Evolutionary conservation across 2,113 vertebrate genomes (phyloP).

Genomic region (Tringa solitaria): DNA sequence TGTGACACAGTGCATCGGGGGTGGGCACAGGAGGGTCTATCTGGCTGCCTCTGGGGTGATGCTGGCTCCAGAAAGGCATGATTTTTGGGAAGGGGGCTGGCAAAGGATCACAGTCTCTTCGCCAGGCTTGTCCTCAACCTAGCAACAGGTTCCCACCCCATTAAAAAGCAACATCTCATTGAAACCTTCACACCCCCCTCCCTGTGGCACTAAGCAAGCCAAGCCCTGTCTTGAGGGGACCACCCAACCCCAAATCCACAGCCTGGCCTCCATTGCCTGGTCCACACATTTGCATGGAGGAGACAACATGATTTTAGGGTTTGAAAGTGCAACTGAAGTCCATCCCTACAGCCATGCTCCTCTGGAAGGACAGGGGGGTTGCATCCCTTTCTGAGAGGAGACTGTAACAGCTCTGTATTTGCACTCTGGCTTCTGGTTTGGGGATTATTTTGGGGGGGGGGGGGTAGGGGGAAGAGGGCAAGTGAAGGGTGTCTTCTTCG

Average conservation of each 20-base stretch:
- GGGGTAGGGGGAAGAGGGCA: no score
- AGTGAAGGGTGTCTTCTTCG: no score
- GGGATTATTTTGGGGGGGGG: fast-evolving
- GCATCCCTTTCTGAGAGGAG: background rate
- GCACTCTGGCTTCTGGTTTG: background rate
- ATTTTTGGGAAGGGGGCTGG: background rate
- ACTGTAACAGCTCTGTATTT: background rate
- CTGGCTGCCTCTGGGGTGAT: background rate
- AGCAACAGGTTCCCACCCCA: background rate
- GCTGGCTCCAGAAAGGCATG: background rate
- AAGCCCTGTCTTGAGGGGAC: background rate
- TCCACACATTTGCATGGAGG: background rate
- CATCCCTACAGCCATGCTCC: fast-evolving
- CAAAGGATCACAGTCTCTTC: background rate
- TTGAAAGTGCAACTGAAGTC: background rate
- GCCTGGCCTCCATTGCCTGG: background rate
- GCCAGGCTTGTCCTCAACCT: background rate
- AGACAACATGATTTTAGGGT: background rate
- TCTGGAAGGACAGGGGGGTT: background rate
- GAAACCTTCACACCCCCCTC: background rate
- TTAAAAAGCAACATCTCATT: background rate
- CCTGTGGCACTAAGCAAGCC: fast-evolving
- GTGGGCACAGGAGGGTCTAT: background rate
- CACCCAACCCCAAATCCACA: background rate
- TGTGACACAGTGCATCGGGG: background rate